Evolutionary conservation across 1,140 invertebrate genomes (phyloP).

Genomic region (Zeugodacus cucurbitae): DNA sequence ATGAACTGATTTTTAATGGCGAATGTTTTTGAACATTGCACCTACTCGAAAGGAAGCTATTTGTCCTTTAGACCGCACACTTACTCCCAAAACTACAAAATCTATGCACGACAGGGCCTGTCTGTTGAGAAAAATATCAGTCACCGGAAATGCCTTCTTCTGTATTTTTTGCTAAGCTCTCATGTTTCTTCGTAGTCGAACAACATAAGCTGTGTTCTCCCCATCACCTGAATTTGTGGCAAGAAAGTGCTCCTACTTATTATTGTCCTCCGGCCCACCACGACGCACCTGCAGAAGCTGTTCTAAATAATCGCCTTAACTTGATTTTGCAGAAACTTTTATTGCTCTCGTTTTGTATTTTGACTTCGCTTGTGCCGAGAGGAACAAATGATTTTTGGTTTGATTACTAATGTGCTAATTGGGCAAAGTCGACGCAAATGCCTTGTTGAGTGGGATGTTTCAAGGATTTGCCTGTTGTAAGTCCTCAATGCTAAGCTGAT

Average conservation of each 20-base stretch:
- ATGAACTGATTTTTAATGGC: constrained; percentile 13
- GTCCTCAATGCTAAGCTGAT: too few relatives aligned
- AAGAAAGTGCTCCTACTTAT: neutral
- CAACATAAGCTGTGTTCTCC: neutral
- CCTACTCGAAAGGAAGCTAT: too few relatives aligned
- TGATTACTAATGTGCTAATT: neutral
- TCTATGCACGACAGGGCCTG: too few relatives aligned
- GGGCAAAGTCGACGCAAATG: neutral
- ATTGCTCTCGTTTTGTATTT: neutral
- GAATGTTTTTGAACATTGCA: neutral
- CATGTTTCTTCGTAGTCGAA: neutral
- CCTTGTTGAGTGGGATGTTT: neutral
- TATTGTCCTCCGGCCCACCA: neutral
- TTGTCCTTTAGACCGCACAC: too few relatives aligned
- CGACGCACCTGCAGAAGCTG: neutral
- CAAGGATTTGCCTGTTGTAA: too few relatives aligned
- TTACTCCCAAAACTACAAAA: too few relatives aligned
- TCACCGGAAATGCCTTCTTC: too few relatives aligned
- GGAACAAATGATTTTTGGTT: neutral
- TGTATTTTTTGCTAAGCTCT: neutral
- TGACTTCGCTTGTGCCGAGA: neutral
- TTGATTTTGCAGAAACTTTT: neutral
- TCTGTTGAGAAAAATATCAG: too few relatives aligned
- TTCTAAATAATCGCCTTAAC: neutral
- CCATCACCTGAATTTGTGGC: neutral